Percentiles rank a stretch among this genome's conserved stretches.
These are phyloP conservation scores for Rhingia campestris DNA, from an alignment of 2,888 invertebrate genomes.

Conservation along the genomic window DNA sequence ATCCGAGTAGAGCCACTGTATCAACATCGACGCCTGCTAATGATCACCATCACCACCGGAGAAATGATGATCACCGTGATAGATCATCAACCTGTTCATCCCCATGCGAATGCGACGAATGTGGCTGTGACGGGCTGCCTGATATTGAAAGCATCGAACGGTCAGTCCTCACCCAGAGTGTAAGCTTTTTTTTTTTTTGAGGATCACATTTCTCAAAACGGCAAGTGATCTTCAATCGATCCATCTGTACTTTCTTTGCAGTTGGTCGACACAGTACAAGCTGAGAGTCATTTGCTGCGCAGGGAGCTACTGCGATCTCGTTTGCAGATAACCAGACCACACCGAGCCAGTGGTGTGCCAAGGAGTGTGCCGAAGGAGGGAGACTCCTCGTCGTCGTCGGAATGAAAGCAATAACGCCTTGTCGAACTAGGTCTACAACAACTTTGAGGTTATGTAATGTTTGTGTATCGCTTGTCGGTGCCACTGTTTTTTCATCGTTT, in stretches of 20 bases:
- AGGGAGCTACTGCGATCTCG: constrained; percentile 79
- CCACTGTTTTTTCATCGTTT: constrained; percentile 19
- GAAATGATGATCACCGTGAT: constrained; percentile 61
- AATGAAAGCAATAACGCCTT: constrained; percentile 61
- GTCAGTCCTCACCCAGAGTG: constrained; percentile 78
- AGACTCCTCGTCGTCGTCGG: constrained; percentile 24
- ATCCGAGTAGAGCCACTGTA: constrained; percentile 2
- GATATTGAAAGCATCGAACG: constrained; percentile 78
- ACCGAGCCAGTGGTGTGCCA: constrained; percentile 36
- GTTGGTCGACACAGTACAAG: constrained; percentile 78
- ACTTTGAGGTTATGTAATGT: constrained; percentile 61
- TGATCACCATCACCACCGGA: constrained; percentile 75
- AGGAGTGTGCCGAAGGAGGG: constrained; percentile 17
- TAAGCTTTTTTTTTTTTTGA: constrained; percentile 70
- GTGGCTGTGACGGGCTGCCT: constrained; percentile 75
- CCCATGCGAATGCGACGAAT: constrained; percentile 75
- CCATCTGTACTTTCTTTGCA: constrained; percentile 57
- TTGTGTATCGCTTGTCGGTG: constrained; percentile 26
- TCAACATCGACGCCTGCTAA: constrained; percentile 2
- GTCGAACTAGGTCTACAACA: constrained; percentile 51
- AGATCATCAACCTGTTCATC: constrained; percentile 75
- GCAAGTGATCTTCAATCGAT: constrained; percentile 15
- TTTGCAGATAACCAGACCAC: constrained; percentile 75
- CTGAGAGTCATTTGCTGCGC: constrained; percentile 78
- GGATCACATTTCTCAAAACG: constrained; percentile 18